Base-by-base conservation (phyloP, 2,888 invertebrate species). In the Blomia tropicalis region DNA sequence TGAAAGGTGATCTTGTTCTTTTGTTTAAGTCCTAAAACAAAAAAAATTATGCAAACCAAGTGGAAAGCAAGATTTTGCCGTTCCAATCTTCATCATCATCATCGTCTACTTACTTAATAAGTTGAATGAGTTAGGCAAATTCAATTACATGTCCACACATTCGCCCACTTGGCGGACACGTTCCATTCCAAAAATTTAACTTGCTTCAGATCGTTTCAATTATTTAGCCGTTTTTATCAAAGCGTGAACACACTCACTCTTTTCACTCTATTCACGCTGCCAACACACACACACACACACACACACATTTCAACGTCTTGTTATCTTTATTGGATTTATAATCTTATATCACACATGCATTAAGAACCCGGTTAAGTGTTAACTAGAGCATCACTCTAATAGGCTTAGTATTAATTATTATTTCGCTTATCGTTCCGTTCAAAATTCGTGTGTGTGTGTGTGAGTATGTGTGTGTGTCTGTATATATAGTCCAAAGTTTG, bases 371-470 rank as follows among this genome's bases (percentile, higher is more conserved):
- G 36, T 17, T 47, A 47, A 47, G 51, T 47, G 51, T n/a, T 47
- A 47, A 47, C 51, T 47, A 14, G 51, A 47, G 51, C 51, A 47
- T 47, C 51, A 47, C 51, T 47, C 51, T 47, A 47, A 47, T 47
- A 47, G 51, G 51, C 51, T 47, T 47, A 47, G n/a, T 47, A 47
- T 47, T 47, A 47, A 47, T 47, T 47, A 47, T 47, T 47, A 7
- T 47, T 47, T 47, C 51, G 7, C 7, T 19, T 47, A 47, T 47
- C 51, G n/a, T n/a, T n/a, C n/a, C n/a, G n/a, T n/a, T n/a, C n/a
- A n/a, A n/a, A n/a, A n/a, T n/a, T n/a, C n/a, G n/a, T n/a, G n/a
- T n/a, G n/a, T n/a, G n/a, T n/a, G n/a, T n/a, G n/a, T n/a, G n/a
- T n/a, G n/a, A n/a, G n/a, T n/a, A n/a, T n/a, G n/a, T n/a, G n/a